phyloP scores from a whole-genome alignment of 2,113 vertebrate species.

The Melanerpes aurifrons region DNA sequence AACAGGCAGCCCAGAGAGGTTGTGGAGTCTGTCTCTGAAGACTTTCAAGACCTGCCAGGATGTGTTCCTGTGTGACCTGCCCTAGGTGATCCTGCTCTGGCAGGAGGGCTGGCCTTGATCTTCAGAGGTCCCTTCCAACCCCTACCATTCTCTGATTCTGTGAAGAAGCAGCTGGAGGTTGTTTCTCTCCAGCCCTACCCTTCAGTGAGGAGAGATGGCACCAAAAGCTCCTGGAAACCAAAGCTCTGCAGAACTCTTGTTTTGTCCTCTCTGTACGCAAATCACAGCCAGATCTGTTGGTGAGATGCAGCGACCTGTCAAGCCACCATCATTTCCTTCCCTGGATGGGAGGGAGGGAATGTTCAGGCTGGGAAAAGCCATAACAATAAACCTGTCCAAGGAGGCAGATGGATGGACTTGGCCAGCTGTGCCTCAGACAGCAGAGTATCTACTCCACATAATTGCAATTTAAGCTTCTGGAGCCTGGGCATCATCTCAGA shows the following conservation, averaged over 20 bases:
- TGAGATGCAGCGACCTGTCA: not conserved
- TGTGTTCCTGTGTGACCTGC: no score
- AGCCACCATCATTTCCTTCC: rapidly evolving
- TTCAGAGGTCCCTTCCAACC: no score
- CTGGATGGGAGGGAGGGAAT: not conserved
- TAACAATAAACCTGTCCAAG: not conserved
- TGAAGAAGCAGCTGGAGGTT: not conserved
- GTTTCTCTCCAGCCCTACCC: not conserved
- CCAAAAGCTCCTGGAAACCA: not conserved
- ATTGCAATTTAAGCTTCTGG: slow-evolving; percentile 33
- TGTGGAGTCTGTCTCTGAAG: no score
- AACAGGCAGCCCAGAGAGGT: no score
- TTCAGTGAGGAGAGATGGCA: not conserved
- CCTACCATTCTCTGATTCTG: no score
- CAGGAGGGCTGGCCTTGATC: no score
- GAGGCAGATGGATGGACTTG: not conserved
- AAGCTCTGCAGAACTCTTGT: not conserved
- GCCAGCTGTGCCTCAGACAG: not conserved
- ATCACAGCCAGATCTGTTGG: not conserved
- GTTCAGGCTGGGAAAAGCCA: not conserved
- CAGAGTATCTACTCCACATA: not conserved
- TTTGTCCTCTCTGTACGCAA: not conserved
- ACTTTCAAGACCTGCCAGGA: no score
- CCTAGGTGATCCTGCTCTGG: no score
- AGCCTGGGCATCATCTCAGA: rapidly evolving